Percentiles rank a stretch among this genome's conserved stretches.
phyloP scores from a whole-genome alignment of 2,113 vertebrate species.

The Phocoena sinus region DNA sequence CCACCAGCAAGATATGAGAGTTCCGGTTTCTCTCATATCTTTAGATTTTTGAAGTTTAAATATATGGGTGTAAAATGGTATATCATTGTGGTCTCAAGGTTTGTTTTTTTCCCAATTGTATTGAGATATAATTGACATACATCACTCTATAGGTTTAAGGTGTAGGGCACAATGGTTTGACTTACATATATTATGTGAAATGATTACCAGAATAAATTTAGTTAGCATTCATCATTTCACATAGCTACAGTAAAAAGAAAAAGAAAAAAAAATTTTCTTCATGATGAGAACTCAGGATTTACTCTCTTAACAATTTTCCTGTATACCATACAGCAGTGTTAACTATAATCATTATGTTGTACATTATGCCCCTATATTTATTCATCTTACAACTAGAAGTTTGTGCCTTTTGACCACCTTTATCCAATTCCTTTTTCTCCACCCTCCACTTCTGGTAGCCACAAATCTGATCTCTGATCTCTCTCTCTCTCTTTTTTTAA shows the following conservation, averaged over 20 bases:
- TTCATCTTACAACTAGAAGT: neutral
- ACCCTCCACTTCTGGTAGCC: neutral
- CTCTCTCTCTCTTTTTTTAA: neutral
- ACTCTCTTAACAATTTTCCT: neutral
- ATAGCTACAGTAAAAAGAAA: neutral
- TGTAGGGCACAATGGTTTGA: neutral
- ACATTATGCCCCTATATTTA: too few species aligned
- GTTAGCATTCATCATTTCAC: neutral
- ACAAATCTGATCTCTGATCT: neutral
- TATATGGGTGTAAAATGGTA: neutral
- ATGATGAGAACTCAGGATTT: neutral
- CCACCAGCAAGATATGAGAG: accelerated
- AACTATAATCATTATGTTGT: neutral
- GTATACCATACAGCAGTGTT: neutral
- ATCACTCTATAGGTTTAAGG: neutral
- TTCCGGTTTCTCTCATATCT: neutral
- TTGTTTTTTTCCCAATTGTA: neutral
- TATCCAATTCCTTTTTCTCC: neutral
- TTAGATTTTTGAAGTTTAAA: neutral
- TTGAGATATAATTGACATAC: neutral
- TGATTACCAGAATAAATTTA: neutral
- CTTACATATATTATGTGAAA: neutral
- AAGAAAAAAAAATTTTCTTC: neutral
- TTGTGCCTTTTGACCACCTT: neutral
- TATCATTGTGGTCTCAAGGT: neutral